These are phyloP conservation scores for Stomatorhinus ivindoensis DNA, from an alignment of 2,113 vertebrate genomes.

Conservation along the genomic window DNA sequence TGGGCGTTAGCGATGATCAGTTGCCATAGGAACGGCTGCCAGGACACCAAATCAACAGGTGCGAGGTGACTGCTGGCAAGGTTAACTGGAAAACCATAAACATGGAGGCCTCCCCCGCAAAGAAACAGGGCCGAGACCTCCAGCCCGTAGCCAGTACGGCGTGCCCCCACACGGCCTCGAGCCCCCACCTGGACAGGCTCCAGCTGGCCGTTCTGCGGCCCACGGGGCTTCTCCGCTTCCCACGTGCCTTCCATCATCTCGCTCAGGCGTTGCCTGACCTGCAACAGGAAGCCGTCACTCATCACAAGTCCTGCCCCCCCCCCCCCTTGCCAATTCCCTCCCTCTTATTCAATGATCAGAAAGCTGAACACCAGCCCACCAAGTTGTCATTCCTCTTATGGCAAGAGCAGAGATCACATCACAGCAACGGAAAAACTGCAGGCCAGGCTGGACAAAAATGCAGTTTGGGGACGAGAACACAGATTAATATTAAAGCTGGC, in stretches of 20 bases:
- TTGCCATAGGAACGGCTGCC: neutral
- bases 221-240: constrained; percentile 50
- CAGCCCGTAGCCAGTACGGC: constrained; percentile 33
- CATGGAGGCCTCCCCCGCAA: neutral
- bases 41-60: neutral
- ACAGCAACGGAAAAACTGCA: neutral
- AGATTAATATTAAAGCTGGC: neutral
- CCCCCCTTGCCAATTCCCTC: neutral
- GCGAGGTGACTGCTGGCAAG: neutral
- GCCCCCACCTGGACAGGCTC: constrained; percentile 63
- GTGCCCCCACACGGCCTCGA: constrained; percentile 35
- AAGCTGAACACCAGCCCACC: neutral
- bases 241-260: constrained; percentile 61
- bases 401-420: neutral
- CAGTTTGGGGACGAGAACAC: neutral
- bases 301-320: constrained; percentile 15
- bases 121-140: neutral
- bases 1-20: neutral
- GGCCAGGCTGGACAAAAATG: neutral
- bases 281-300: constrained; percentile 56
- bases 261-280: constrained; percentile 78
- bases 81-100: neutral
- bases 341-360: neutral
- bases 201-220: constrained; percentile 53
- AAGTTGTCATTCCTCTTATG: neutral